Evolutionary conservation across 1,140 invertebrate genomes (phyloP).

Genomic region (Lethrus apterus): DNA sequence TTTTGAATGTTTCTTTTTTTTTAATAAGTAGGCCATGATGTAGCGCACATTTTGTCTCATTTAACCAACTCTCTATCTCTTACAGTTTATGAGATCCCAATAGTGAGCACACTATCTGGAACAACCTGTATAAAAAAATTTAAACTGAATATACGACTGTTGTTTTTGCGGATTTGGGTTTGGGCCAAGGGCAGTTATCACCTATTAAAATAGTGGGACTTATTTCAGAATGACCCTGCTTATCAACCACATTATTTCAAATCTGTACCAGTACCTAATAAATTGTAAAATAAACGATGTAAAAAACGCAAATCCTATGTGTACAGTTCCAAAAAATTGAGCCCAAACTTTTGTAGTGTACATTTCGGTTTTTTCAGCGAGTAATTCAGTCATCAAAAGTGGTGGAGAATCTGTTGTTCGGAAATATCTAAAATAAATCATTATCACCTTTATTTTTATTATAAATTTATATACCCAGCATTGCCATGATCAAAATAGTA

Average conservation of each 20-base stretch:
- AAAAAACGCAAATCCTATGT: conserved; percentile 52
- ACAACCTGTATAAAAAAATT: conserved; percentile 8
- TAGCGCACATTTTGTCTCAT: too few species aligned
- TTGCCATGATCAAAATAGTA: conserved; percentile 63
- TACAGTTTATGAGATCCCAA: too few species aligned
- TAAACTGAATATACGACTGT: too few species aligned
- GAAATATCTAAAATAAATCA: conserved; percentile 42
- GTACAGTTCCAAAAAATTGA: conserved; percentile 54
- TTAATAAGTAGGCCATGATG: too few species aligned
- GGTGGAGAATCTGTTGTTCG: conserved; percentile 54
- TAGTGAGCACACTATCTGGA: not conserved
- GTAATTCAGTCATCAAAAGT: conserved; percentile 46
- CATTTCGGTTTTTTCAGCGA: conserved; percentile 51
- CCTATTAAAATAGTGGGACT: too few species aligned
- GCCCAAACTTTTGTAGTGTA: conserved; percentile 57
- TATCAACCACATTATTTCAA: not conserved
- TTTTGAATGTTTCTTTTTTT: too few species aligned
- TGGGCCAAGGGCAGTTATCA: too few species aligned
- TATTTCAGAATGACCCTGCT: too few species aligned
- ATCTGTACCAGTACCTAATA: conserved; percentile 32
- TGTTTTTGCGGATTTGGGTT: too few species aligned
- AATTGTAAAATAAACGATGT: conserved; percentile 55
- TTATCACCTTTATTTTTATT: conserved; percentile 1
- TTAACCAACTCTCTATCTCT: too few species aligned
- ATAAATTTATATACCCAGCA: conserved; percentile 43